These are phyloP conservation scores for Rhyacophila evoluta DNA, from an alignment of 2,888 invertebrate species.

Conservation along the genomic window DNA sequence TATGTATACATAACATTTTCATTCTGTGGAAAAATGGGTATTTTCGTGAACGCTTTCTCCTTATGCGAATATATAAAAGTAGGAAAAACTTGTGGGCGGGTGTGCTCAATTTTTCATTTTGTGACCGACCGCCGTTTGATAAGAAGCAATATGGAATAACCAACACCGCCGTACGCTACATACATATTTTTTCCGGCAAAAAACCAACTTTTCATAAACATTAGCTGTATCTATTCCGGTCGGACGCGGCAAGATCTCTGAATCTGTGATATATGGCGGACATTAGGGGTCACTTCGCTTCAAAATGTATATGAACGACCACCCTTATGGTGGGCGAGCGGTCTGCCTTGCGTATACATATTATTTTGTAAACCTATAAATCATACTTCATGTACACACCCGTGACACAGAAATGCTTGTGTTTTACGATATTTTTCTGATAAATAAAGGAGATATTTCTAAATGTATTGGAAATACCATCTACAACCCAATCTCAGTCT, in stretches of 20 bases:
- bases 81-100: neutral
- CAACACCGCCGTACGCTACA: conserved; percentile 49
- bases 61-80: conserved; percentile 9
- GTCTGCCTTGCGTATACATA: conserved; percentile 29
- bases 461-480: neutral
- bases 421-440: neutral
- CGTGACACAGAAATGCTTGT: conserved; percentile 22
- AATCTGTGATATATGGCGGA: conserved; percentile 51
- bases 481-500: no score
- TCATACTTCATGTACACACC: conserved; percentile 12
- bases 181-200: conserved; percentile 50
- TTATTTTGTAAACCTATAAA: conserved; percentile 28
- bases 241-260: conserved; percentile 40
- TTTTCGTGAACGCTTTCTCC: neutral
- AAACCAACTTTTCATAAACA: conserved; percentile 53
- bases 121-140: conserved; percentile 52
- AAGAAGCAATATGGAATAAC: conserved; percentile 55
- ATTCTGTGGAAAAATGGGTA: neutral
- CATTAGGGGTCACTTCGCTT: conserved; percentile 50
- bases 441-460: conserved; percentile 27
- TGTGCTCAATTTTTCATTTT: conserved; percentile 53
- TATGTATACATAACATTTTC: no score
- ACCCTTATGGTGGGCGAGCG: conserved; percentile 41
- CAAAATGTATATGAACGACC: conserved; percentile 45
- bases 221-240: conserved; percentile 49